Conservation (phyloP, 2,797 vertebrate species). For the Bradypodion pumilum region DNA sequence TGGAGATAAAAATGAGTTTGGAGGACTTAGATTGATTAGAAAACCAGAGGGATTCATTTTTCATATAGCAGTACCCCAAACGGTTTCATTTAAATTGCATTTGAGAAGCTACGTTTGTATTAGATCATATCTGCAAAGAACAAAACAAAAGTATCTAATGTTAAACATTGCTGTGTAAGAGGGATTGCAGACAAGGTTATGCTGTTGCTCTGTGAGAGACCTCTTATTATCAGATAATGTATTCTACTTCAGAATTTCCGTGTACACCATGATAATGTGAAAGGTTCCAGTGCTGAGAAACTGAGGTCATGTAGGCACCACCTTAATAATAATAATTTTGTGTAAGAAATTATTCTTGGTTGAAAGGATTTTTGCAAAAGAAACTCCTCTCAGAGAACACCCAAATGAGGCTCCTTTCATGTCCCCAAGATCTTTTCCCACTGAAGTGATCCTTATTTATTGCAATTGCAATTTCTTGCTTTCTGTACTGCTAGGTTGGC, state of each 20-base stretch:
- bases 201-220: slow-evolving; percentile 18
- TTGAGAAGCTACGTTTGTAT: slow-evolving; percentile 25
- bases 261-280: background rate
- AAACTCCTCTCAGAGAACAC: too few species aligned
- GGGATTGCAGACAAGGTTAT: background rate
- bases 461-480: too few species aligned
- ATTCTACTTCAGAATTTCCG: slow-evolving; percentile 4
- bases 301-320: background rate
- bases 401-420: too few species aligned
- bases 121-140: slow-evolving; percentile 38
- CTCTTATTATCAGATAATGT: background rate
- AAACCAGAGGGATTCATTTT: slow-evolving; percentile 45
- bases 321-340: too few species aligned
- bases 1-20: slow-evolving; percentile 65
- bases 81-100: slow-evolving; percentile 10
- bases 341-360: too few species aligned
- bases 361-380: too few species aligned
- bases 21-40: slow-evolving; percentile 55
- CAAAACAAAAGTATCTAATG: slow-evolving; percentile 37
- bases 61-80: slow-evolving; percentile 43
- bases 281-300: background rate
- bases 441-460: too few species aligned
- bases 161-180: background rate
- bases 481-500: too few species aligned
- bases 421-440: too few species aligned